A percentile compares a stretch with the other conserved stretches of the same genome.
phyloP scores from a whole-genome alignment of 2,888 invertebrate genomes.

The Linyphia triangularis region DNA sequence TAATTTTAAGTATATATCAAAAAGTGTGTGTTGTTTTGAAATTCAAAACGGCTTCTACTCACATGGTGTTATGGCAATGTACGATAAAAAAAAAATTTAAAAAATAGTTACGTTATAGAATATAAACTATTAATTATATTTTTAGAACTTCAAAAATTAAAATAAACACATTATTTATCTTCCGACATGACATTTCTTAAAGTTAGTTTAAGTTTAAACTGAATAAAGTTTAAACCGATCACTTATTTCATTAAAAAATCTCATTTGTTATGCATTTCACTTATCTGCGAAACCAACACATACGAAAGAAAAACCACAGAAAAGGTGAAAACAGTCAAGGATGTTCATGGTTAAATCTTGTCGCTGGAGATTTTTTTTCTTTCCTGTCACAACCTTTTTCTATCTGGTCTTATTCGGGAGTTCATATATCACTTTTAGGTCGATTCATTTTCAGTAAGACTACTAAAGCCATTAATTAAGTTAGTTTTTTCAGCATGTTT shows the following conservation, averaged over 20 bases:
- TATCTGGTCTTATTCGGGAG: conserved; percentile 30
- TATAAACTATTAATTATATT: no score
- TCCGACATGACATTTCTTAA: no score
- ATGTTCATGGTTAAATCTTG: conserved; percentile 30
- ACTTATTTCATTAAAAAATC: not conserved
- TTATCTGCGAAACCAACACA: not conserved
- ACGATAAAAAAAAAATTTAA: no score
- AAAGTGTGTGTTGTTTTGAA: no score
- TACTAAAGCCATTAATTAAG: conserved; percentile 65
- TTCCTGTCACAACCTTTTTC: conserved; percentile 5
- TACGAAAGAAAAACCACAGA: not conserved
- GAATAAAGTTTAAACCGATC: not conserved
- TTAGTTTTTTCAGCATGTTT: conserved; percentile 11
- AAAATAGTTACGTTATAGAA: no score
- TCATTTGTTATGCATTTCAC: not conserved
- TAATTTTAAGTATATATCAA: no score
- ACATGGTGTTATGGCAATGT: no score
- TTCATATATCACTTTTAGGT: conserved; percentile 59
- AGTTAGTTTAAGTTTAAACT: no score
- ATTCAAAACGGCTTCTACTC: no score
- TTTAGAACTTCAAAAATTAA: no score
- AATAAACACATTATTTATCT: no score
- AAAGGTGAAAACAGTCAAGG: not conserved
- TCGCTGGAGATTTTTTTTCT: conserved; percentile 7
- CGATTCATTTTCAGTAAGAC: conserved; percentile 64